Percentiles rank a stretch among this genome's conserved stretches.
Conservation (phyloP, 2,888 invertebrate genomes). For the Drosophila falleni region DNA sequence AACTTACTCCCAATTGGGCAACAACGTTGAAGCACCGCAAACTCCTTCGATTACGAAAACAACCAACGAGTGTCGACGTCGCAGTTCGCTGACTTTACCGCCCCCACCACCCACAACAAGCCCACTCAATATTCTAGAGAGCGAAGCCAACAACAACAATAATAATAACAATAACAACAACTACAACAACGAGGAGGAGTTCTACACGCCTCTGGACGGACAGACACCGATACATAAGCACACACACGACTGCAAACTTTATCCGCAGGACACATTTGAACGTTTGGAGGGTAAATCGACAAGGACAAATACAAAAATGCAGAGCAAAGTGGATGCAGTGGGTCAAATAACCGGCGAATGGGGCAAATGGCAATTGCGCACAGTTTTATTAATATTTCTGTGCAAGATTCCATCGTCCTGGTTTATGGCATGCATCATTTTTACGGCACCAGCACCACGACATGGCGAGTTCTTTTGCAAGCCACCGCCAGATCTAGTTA, state of each 20-base stretch:
- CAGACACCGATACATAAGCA: constrained; percentile 41
- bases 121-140: constrained; percentile 21
- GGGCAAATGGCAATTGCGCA: constrained; percentile 86
- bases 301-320: constrained; percentile 76
- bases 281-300: constrained; percentile 80
- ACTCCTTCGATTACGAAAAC: constrained; percentile 18
- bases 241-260: constrained; percentile 71
- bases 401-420: constrained; percentile 86
- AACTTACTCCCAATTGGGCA: not conserved
- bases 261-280: constrained; percentile 82
- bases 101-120: constrained; percentile 14
- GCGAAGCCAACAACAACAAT: constrained; percentile 57
- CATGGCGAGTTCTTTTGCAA: constrained; percentile 86
- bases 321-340: constrained; percentile 85
- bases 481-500: constrained; percentile 81
- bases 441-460: constrained; percentile 85
- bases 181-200: constrained; percentile 51
- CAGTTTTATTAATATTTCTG: constrained; percentile 85
- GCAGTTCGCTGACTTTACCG: constrained; percentile 65
- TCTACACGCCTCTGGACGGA: constrained; percentile 43
- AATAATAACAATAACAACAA: constrained; percentile 37
- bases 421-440: constrained; percentile 87
- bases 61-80: constrained; percentile 65
- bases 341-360: constrained; percentile 85
- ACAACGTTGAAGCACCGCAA: not conserved